phyloP scores from a whole-genome alignment of 2,888 invertebrate genomes.

The Ecliptopera silaceata region DNA sequence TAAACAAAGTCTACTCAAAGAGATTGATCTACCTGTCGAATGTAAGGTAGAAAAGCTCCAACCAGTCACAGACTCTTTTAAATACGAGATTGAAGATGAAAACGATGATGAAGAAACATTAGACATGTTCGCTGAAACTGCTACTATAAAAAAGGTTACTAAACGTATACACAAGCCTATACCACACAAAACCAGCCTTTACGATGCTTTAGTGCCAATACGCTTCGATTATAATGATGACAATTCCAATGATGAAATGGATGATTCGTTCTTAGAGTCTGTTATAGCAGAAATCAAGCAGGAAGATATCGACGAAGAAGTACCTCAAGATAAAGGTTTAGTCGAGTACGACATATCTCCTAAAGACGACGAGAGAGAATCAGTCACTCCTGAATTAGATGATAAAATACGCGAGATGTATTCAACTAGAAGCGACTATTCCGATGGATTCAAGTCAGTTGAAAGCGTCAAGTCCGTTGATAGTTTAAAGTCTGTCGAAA shows the following conservation, averaged over 20 bases:
- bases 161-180: conserved; percentile 33
- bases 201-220: conserved; percentile 51
- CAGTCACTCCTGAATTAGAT: conserved; percentile 68
- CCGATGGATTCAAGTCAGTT: conserved; percentile 56
- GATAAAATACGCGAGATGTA: conserved; percentile 51
- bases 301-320: conserved; percentile 64
- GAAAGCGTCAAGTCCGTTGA: conserved; percentile 53
- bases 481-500: conserved; percentile 46
- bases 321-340: conserved; percentile 65
- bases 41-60: conserved; percentile 60
- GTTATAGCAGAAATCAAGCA: conserved; percentile 76
- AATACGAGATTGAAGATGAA: conserved; percentile 71
- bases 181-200: conserved; percentile 40
- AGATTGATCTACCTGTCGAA: conserved; percentile 27
- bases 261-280: conserved; percentile 73
- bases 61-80: conserved; percentile 71
- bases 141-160: conserved; percentile 49
- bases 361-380: conserved; percentile 48
- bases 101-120: conserved; percentile 66
- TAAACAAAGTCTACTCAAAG: conserved; percentile 28
- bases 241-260: conserved; percentile 55
- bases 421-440: conserved; percentile 54
- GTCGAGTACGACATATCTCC: conserved; percentile 75
- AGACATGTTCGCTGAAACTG: conserved; percentile 62
- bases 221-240: conserved; percentile 52